Evolutionary conservation across 2,113 vertebrate genomes (phyloP).

Genomic region (Pyxicephalus adspersus): DNA sequence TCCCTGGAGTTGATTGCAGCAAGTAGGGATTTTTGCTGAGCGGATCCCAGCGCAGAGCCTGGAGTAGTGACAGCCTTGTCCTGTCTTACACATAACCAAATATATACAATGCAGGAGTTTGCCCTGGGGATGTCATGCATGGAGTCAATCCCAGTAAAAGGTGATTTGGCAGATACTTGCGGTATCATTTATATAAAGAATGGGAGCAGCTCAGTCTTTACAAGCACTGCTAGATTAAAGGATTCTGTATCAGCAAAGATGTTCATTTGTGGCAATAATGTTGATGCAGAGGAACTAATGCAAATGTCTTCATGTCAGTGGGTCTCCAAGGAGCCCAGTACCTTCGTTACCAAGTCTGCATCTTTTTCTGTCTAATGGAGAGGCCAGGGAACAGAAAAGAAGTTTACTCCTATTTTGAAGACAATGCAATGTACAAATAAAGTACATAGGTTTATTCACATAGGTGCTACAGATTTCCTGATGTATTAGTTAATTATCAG

Average conservation of each 20-base stretch:
- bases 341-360: constrained; percentile 23
- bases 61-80: constrained; percentile 17
- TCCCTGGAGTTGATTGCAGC: constrained; percentile 1
- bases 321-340: constrained; percentile 19
- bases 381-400: not conserved
- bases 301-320: constrained; percentile 46
- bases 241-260: constrained; percentile 52
- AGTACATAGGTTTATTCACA: not conserved
- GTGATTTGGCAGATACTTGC: constrained; percentile 44
- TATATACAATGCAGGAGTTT: constrained; percentile 10
- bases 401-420: constrained; percentile 14
- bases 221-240: constrained; percentile 33
- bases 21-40: constrained; percentile 3
- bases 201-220: constrained; percentile 21
- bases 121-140: constrained; percentile 24
- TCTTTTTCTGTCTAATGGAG: constrained; percentile 22
- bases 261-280: constrained; percentile 56
- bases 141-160: constrained; percentile 50
- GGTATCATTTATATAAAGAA: constrained; percentile 41
- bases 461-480: not conserved
- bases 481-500: no score
- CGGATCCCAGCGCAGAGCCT: constrained; percentile 4
- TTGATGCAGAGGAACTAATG: constrained; percentile 49
- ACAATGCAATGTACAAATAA: constrained; percentile 36
- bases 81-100: constrained; percentile 22